Evolutionary conservation across 2,113 vertebrate genomes (phyloP).

Genomic region (Strix aluco): DNA sequence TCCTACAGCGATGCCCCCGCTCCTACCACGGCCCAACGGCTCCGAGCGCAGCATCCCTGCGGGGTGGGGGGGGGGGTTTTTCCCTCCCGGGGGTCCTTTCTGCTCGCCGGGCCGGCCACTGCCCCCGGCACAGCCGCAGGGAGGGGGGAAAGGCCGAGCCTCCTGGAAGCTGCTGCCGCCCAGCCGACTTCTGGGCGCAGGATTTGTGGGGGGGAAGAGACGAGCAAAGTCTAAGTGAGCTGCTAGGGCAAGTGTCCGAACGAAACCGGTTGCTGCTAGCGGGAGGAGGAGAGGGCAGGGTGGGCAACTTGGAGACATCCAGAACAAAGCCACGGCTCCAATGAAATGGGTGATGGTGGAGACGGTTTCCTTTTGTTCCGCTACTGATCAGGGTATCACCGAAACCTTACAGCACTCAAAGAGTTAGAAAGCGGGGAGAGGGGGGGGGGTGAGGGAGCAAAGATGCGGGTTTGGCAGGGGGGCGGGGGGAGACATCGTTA

Average conservation of each 20-base stretch:
- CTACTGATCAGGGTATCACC: conserved; percentile 49
- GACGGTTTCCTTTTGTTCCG: conserved; percentile 41
- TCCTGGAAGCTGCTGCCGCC: conserved; percentile 13
- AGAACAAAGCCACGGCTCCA: conserved; percentile 52
- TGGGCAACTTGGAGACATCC: conserved; percentile 18
- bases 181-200: neutral
- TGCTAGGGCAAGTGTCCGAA: conserved; percentile 10
- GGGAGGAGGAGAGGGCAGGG: neutral
- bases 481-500: neutral
- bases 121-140: neutral
- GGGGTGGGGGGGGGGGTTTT: neutral
- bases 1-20: neutral
- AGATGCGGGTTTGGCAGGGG: conserved; percentile 17
- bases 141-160: neutral
- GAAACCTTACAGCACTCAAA: conserved; percentile 77
- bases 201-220: neutral
- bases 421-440: conserved; percentile 40
- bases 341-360: neutral
- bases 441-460: conserved; percentile 24
- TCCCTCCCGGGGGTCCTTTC: neutral
- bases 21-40: neutral
- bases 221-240: conserved; percentile 3
- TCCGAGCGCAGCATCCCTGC: neutral
- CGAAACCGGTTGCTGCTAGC: conserved; percentile 10
- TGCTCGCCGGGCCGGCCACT: neutral